phyloP scores from a whole-genome alignment of 1,140 invertebrate genomes.

The Zaprionus lachaisei region DNA sequence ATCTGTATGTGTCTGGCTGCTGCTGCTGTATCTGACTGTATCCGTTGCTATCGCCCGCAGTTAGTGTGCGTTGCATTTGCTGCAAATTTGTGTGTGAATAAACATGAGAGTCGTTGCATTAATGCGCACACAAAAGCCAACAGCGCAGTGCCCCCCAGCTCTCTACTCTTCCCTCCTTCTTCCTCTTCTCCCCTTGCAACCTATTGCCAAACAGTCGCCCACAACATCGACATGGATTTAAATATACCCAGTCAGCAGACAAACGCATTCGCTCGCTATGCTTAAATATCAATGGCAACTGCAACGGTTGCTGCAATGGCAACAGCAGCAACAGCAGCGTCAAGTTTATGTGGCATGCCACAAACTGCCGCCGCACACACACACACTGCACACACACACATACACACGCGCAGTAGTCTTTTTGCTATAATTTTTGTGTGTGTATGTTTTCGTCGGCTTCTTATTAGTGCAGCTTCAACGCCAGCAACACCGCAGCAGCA shows the following conservation, averaged over 20 bases:
- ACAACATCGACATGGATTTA: constrained; percentile 64
- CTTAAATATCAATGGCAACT: constrained; percentile 64
- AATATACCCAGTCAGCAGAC: constrained; percentile 58
- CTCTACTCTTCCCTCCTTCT: not conserved
- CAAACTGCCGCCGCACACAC: constrained; percentile 55
- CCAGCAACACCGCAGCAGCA: constrained; percentile 44
- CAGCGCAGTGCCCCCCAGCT: constrained; percentile 37
- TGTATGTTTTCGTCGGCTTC: constrained; percentile 33
- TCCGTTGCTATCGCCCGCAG: constrained; percentile 52
- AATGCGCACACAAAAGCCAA: constrained; percentile 81
- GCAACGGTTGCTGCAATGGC: not conserved
- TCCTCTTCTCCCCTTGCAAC: not conserved
- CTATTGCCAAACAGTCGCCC: constrained; percentile 20
- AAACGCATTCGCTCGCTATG: constrained; percentile 54
- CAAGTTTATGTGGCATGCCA: constrained; percentile 78
- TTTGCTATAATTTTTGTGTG: constrained; percentile 50
- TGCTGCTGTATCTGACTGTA: constrained; percentile 41
- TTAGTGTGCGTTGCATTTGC: constrained; percentile 73
- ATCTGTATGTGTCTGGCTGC: constrained; percentile 10
- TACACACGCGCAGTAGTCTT: constrained; percentile 1
- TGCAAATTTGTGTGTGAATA: constrained; percentile 81
- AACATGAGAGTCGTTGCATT: constrained; percentile 82
- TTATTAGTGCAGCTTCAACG: constrained; percentile 73
- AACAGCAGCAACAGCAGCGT: constrained; percentile 39
- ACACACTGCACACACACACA: constrained; percentile 12